Base-by-base conservation (phyloP, 2,113 vertebrate species). In the Triplophysa dalaica region DNA sequence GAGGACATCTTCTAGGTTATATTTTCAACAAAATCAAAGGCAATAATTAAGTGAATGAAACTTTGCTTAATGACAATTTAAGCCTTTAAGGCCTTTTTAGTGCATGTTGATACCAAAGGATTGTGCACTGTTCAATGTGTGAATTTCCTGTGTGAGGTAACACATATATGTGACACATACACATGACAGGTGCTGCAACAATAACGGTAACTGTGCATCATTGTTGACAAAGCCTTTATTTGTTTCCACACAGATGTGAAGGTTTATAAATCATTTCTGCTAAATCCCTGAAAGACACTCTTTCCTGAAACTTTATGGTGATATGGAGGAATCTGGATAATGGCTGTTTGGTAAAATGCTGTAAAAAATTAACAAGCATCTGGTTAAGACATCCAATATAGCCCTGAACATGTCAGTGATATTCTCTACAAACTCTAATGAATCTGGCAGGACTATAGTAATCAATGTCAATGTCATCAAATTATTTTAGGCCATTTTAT, bases 361-460 rank as follows among this genome's bases (percentile, higher is more conserved):
- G 41, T 73, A 74, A 74, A 61, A 74, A 4, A 56, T 45, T 9
- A 61, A 45, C 70, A 61, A 13, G 33, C 54, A 73, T 24, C n/a
- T 74, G 21, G 14, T 45, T 22, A 61, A 8, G 14, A 24, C 9
- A 43, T 41, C 12, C 21, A 10, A 5, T 9, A 2, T 21, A 45
- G 0, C 22, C 14, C 7, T 2, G 16, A 19, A 58, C 7, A 21
- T 58, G 17, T 2, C 50, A 9, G 50, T 14, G 14, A 1, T 14
- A 17, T 16, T 26, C 26, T 26, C 26, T 26, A 26, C 26, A 26
- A 26, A 2, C n/a, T n/a, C n/a, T n/a, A n/a, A n/a, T n/a, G n/a
- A n/a, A n/a, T n/a, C n/a, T n/a, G n/a, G n/a, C n/a, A n/a, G n/a
- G n/a, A n/a, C n/a, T n/a, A n/a, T n/a, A n/a, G n/a, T n/a, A n/a